A percentile compares a stretch with the other conserved stretches of the same genome.
phyloP scores from a whole-genome alignment of 2,888 invertebrate genomes.

The Antitype chi region DNA sequence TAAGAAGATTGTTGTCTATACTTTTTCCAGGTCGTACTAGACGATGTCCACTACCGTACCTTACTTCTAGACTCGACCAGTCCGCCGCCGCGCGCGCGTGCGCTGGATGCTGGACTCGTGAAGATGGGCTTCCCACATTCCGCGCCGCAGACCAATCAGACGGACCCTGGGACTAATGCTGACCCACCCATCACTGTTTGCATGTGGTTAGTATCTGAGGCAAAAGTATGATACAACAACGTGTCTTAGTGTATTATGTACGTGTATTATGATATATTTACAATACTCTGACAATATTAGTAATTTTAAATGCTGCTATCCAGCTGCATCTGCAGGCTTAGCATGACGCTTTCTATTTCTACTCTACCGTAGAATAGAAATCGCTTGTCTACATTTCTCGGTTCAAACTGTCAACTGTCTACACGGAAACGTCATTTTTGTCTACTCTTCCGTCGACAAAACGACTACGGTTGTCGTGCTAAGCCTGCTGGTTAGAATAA shows the following conservation, averaged over 20 bases:
- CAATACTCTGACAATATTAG: not conserved
- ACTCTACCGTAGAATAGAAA: too few species aligned
- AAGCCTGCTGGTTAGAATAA: too few species aligned
- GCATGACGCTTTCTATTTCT: too few species aligned
- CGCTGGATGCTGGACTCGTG: slow-evolving; percentile 94
- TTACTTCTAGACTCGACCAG: slow-evolving; percentile 90
- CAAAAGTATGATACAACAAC: not conserved
- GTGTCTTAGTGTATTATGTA: too few species aligned
- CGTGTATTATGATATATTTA: not conserved
- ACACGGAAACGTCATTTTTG: too few species aligned
- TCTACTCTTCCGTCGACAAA: too few species aligned
- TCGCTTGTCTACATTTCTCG: too few species aligned
- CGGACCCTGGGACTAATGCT: slow-evolving; percentile 79
- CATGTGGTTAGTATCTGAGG: slow-evolving; percentile 93
- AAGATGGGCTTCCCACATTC: slow-evolving; percentile 99
- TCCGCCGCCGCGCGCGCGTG: slow-evolving; percentile 91
- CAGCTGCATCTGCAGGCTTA: too few species aligned
- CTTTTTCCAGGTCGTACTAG: slow-evolving; percentile 91
- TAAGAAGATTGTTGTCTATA: not conserved
- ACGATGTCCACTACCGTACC: slow-evolving; percentile 93
- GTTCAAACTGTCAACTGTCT: too few species aligned
- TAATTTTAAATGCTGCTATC: not conserved
- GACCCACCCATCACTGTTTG: slow-evolving; percentile 96
- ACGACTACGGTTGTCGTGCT: too few species aligned
- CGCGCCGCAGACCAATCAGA: slow-evolving; percentile 90